These are phyloP conservation scores for Protula sp. DNA, from an alignment of 2,888 invertebrate species.

Conservation along the genomic window DNA sequence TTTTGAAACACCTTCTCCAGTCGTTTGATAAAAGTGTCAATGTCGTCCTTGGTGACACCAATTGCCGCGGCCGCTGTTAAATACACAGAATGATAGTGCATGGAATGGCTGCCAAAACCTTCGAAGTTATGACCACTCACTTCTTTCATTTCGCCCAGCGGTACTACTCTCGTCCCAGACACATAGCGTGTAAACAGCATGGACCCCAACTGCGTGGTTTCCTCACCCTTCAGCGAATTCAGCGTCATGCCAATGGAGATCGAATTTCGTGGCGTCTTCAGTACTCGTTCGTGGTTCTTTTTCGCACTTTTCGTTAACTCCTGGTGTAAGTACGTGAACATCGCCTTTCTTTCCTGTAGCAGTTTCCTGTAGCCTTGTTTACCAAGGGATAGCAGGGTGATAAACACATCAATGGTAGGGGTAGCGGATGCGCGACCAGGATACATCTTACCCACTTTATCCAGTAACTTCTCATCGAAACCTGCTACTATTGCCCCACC, in stretches of 20 bases:
- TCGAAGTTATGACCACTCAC: slow-evolving; percentile 39
- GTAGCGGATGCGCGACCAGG: slow-evolving; percentile 71
- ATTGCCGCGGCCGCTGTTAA: slow-evolving; percentile 71
- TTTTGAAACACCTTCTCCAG: slow-evolving; percentile 61
- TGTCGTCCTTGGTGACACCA: slow-evolving; percentile 64
- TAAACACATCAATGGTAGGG: slow-evolving; percentile 69
- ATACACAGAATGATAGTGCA: slow-evolving; percentile 62
- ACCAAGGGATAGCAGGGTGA: slow-evolving; percentile 71
- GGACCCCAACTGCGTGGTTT: slow-evolving; percentile 23
- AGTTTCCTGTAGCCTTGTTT: slow-evolving; percentile 62
- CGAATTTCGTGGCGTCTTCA: slow-evolving; percentile 64
- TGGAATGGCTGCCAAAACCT: slow-evolving; percentile 69
- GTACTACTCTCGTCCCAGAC: slow-evolving; percentile 61
- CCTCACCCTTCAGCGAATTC: slow-evolving; percentile 4
- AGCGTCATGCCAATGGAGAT: slow-evolving; percentile 62
- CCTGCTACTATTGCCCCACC: slow-evolving; percentile 72
- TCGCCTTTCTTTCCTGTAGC: slow-evolving; percentile 61
- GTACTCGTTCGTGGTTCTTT: slow-evolving; percentile 60
- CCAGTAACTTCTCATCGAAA: slow-evolving; percentile 61
- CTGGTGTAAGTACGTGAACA: slow-evolving; percentile 62
- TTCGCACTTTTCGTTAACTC: slow-evolving; percentile 60
- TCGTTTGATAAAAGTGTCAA: slow-evolving; percentile 66
- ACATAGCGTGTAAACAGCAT: slow-evolving; percentile 51
- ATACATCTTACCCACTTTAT: slow-evolving; percentile 67
- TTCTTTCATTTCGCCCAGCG: slow-evolving; percentile 31